Base-by-base conservation (phyloP, 2,113 vertebrate species). In the Tetrao urogallus region DNA sequence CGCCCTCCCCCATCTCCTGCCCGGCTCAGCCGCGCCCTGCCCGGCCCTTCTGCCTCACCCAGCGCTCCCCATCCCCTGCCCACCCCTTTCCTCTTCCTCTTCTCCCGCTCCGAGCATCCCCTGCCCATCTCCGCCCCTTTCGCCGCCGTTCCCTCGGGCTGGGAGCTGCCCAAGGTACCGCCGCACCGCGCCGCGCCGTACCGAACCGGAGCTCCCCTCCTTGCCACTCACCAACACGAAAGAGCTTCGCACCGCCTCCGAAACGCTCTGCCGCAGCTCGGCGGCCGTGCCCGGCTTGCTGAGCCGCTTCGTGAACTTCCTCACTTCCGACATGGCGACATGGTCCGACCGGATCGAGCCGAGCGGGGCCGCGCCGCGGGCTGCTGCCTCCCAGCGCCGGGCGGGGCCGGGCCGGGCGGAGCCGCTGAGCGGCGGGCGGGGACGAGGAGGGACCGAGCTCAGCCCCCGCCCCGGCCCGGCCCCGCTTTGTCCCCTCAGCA, bases 221-320 rank as follows among this genome's bases (percentile, higher is more conserved):
- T 93, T 48, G 90, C 76, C 81, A 19, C 92, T 93, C 76, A 82
- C 88, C 87, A 88, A 91, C 4, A 91, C 94, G 81, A 89, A 86
- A 64, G 91, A 93, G 85, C 91, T 54, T 14, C 94, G 91, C 81
- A 93, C 91, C 91, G 98, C 99, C 97, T 99, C 99, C 5, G 99
- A 99, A 45, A 99, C 99, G 94, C 99, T 99, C 96, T 99, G 99
- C 97, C 99, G 97, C 93, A 99, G 98, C 95, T 99, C 99, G 19
- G 99, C 99, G 66, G 99, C 99, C 32, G 99, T 99, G 91, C 99
- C 99, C 13, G 99, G 99, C 96, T 99, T 99, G 84, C 99, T 98
- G 90, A 99, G 97, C 92, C 98, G 98, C 88, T 99, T 97, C 27
- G 99, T 99, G 97, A 99, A 99, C 96, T 98, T 99, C 97, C 99